Evolutionary conservation across 2,113 vertebrate genomes (phyloP), one percentile per base, ranked within the genome.

Genomic region (Probosciger aterrimus): DNA sequence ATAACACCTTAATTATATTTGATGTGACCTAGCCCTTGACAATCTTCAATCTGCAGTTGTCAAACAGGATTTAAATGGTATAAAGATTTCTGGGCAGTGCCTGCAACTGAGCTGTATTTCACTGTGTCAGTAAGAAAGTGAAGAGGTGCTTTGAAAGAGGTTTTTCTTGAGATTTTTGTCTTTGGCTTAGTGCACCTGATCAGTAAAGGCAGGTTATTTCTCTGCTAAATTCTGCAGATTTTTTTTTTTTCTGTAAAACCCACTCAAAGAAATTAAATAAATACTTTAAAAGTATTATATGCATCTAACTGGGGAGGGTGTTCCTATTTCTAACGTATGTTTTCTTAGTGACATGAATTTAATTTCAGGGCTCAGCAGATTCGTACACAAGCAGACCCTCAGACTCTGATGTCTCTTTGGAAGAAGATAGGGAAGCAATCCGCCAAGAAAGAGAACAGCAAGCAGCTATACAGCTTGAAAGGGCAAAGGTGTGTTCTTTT

Each of bases 301-400:
- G 6, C 33, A 14, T 15, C 44, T 39, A 65, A 2, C 11, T 18
- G 35, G 63, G 71, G 43, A 10, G 2, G 4, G 57, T 14, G 4
- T 8, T 69, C 73, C 43, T 59, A 0, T 44, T 39, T 19, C 10
- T 78, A 18, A 2, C 31, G 9, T 52, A 28, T 5, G 37, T 63
- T 82, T 70, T 47, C 78, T 82, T 47, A 77, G 94, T 75, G 80
- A 33, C 4, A 9, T 50, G 43, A 33, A 37, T 97, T 93, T 85
- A 41, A 81, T 97, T 96, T 5, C 98, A 99, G 99, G 99, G 99
- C 97, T 99, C 99, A 97, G 99, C 99, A 96, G 99, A 99, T 98
- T 99, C 99, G 41, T 99, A 99, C 98, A 99, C 99, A 85, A 99
- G 99, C 98, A 99, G 99, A 97, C 99, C 99, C 8, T 99, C 99